phyloP scores from a whole-genome alignment of 2,888 invertebrate genomes.

The Baronia brevicornis region DNA sequence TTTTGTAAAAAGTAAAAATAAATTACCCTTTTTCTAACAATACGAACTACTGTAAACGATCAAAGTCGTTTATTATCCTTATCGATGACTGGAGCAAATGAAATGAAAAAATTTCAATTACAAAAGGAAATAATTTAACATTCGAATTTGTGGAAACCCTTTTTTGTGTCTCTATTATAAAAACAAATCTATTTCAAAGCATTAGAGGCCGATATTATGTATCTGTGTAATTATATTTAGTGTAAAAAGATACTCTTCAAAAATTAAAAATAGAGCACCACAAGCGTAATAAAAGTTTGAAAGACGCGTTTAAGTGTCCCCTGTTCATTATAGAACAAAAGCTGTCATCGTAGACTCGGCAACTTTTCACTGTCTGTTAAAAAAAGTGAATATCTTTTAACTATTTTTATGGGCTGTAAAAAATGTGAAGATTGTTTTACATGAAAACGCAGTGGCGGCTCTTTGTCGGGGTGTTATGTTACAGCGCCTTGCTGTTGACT shows the following conservation, averaged over 20 bases:
- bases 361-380: constrained; percentile 75
- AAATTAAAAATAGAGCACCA: constrained; percentile 59
- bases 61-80: too few species aligned
- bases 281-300: constrained; percentile 56
- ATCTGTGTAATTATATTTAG: constrained; percentile 11
- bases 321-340: constrained; percentile 72
- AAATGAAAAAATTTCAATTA: too few species aligned
- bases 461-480: constrained; percentile 66
- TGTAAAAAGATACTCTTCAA: constrained; percentile 39
- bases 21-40: too few species aligned
- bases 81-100: too few species aligned
- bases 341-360: constrained; percentile 72
- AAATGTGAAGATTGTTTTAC: constrained; percentile 73
- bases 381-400: constrained; percentile 69
- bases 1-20: constrained; percentile 29
- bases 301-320: constrained; percentile 62
- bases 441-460: constrained; percentile 66
- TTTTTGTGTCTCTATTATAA: too few species aligned
- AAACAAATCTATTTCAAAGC: constrained; percentile 6
- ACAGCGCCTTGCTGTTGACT: constrained; percentile 52
- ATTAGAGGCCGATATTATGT: constrained; percentile 14
- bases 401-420: constrained; percentile 73
- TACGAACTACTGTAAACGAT: too few species aligned
- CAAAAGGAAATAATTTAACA: too few species aligned
- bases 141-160: too few species aligned